phyloP scores from a whole-genome alignment of 2,113 vertebrate species.

The Chionodraco myersi region DNA sequence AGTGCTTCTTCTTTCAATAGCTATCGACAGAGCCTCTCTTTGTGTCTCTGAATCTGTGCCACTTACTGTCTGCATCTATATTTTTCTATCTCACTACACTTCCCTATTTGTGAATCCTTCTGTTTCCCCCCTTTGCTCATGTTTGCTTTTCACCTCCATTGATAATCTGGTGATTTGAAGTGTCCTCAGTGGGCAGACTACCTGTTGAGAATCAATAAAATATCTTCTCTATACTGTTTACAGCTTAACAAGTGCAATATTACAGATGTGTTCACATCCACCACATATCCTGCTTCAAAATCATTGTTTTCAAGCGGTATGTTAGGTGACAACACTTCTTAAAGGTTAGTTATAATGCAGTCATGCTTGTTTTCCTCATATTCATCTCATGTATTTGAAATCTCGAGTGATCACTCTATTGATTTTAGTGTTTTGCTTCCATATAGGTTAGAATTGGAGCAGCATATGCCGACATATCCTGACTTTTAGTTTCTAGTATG shows the following conservation, averaged over 20 bases:
- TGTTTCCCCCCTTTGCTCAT: neutral
- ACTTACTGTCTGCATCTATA: conserved; percentile 47
- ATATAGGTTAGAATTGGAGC: neutral
- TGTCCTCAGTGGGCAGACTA: conserved; percentile 17
- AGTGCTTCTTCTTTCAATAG: conserved; percentile 54
- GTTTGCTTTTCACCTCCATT: conserved; percentile 14
- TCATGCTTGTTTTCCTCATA: conserved; percentile 12
- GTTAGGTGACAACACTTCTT: neutral
- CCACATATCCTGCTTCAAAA: conserved; percentile 18
- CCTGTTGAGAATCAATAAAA: conserved; percentile 14
- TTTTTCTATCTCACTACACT: conserved; percentile 35
- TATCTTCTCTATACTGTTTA: conserved; percentile 34
- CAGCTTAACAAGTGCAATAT: conserved; percentile 48
- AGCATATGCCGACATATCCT: neutral
- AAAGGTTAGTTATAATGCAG: conserved; percentile 6
- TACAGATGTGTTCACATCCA: conserved; percentile 10
- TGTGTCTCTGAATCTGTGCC: conserved; percentile 48
- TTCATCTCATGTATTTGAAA: conserved; percentile 2
- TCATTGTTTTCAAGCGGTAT: conserved; percentile 10
- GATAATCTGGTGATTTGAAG: conserved; percentile 30
- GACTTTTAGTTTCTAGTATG: neutral
- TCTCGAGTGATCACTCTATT: neutral
- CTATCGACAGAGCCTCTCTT: conserved; percentile 62
- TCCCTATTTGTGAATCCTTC: conserved; percentile 8
- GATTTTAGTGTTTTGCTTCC: neutral